Percentiles rank a stretch among this genome's conserved stretches.
Conservation (phyloP, 2,113 vertebrate species). For the Rhinoderma darwinii region DNA sequence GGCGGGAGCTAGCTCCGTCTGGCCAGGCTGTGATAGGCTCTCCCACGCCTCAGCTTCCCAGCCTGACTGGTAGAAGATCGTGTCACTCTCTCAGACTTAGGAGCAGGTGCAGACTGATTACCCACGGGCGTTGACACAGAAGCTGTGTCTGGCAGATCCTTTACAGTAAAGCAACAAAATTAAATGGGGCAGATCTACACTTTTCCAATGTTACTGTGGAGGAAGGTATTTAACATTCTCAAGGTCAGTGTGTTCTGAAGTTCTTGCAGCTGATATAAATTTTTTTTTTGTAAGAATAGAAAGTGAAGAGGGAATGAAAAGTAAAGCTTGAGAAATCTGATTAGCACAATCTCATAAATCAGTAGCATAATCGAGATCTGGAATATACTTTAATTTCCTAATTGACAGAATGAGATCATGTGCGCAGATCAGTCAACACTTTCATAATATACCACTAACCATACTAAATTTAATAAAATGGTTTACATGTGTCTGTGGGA, state of each 20-base stretch:
- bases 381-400: not conserved
- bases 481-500: too few relatives aligned
- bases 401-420: not conserved
- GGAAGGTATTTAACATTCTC: slow-evolving; percentile 42
- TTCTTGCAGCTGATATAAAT: not conserved
- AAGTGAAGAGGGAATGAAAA: not conserved
- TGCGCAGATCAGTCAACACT: slow-evolving; percentile 7
- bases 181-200: slow-evolving; percentile 40
- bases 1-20: too few relatives aligned
- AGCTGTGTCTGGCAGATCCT: too few relatives aligned
- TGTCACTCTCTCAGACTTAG: too few relatives aligned
- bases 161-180: slow-evolving; percentile 16
- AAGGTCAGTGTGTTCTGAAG: slow-evolving; percentile 39
- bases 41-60: too few relatives aligned
- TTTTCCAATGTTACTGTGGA: slow-evolving; percentile 37
- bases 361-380: slow-evolving; percentile 8
- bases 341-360: slow-evolving; percentile 18
- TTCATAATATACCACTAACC: not conserved
- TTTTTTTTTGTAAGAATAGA: slow-evolving; percentile 1
- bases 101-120: too few relatives aligned
- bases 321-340: slow-evolving; percentile 26
- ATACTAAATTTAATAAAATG: not conserved
- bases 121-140: too few relatives aligned
- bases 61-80: too few relatives aligned
- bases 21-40: too few relatives aligned